Conservation (phyloP, 2,113 vertebrate species). For the Microcebus jonahi region DNA sequence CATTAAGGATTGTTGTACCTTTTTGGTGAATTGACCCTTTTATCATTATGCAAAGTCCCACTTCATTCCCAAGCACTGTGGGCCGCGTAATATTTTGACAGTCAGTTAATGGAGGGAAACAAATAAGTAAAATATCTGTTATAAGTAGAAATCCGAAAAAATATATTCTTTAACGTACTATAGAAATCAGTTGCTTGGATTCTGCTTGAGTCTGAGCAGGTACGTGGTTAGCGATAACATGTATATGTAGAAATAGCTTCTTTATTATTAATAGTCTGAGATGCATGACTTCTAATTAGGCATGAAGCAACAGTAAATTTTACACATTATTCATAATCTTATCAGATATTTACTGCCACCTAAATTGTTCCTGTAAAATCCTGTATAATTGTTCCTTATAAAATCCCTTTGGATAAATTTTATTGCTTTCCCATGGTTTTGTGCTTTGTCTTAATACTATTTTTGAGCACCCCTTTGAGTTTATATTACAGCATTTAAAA, state of each 20-base stretch:
- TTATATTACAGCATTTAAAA: slow-evolving; percentile 53
- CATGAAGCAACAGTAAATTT: slow-evolving; percentile 75
- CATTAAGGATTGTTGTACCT: neutral
- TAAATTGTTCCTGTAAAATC: slow-evolving; percentile 76
- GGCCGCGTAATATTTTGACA: neutral
- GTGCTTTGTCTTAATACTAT: slow-evolving; percentile 39
- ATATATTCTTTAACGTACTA: neutral
- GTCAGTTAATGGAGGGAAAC: neutral
- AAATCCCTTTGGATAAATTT: slow-evolving; percentile 60
- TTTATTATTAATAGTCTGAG: slow-evolving; percentile 80
- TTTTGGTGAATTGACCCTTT: neutral
- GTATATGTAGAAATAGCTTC: slow-evolving; percentile 74
- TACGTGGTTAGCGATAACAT: slow-evolving; percentile 54
- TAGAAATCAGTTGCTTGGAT: neutral
- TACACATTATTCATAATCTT: slow-evolving; percentile 65
- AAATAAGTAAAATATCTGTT: neutral
- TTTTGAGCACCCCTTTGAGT: slow-evolving; percentile 50
- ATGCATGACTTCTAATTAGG: slow-evolving; percentile 79
- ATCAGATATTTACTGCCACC: slow-evolving; percentile 71
- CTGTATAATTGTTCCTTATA: neutral
- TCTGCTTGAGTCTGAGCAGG: slow-evolving; percentile 53
- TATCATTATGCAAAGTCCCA: neutral
- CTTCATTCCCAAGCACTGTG: neutral
- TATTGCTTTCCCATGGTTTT: slow-evolving; percentile 48
- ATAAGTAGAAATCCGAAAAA: neutral